Evolutionary conservation across 2,797 vertebrate species (phyloP).

Genomic region (Oryzias dopingdopingensis): DNA sequence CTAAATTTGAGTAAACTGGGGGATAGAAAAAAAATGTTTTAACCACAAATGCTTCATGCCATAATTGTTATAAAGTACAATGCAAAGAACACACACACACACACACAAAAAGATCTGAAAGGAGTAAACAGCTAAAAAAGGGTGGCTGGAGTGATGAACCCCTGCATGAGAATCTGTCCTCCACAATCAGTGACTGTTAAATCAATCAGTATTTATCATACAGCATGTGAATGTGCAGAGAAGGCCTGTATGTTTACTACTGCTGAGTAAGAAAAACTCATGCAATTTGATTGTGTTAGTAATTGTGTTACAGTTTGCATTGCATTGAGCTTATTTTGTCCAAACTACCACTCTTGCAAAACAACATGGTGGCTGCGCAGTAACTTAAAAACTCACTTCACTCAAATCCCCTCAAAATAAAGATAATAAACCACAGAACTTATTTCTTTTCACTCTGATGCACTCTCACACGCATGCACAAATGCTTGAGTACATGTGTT

Average conservation of each 20-base stretch:
- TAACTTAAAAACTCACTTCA: slow-evolving; percentile 55
- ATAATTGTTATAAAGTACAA: neutral
- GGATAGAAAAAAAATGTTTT: neutral
- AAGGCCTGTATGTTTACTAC: neutral
- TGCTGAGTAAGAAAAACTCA: slow-evolving; percentile 51
- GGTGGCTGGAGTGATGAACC: slow-evolving; percentile 1
- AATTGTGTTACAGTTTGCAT: slow-evolving; percentile 67
- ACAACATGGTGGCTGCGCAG: slow-evolving; percentile 36
- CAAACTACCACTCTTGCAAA: slow-evolving; percentile 58
- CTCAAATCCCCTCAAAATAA: slow-evolving; percentile 20
- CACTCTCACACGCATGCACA: neutral
- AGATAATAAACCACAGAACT: slow-evolving; percentile 12
- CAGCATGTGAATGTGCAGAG: slow-evolving; percentile 11
- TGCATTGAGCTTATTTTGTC: slow-evolving; percentile 61
- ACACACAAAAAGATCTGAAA: neutral
- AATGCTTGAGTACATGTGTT: neutral
- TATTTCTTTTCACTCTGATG: slow-evolving; percentile 10
- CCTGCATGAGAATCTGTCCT: slow-evolving; percentile 15
- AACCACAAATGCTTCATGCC: slow-evolving; percentile 1
- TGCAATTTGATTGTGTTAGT: slow-evolving; percentile 55
- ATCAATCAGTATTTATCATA: slow-evolving; percentile 40
- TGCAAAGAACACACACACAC: neutral
- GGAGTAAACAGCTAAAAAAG: neutral
- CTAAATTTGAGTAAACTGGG: too few relatives aligned
- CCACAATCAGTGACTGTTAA: slow-evolving; percentile 30